Conservation (phyloP, 2,888 invertebrate species). For the Eupithecia subfuscata region DNA sequence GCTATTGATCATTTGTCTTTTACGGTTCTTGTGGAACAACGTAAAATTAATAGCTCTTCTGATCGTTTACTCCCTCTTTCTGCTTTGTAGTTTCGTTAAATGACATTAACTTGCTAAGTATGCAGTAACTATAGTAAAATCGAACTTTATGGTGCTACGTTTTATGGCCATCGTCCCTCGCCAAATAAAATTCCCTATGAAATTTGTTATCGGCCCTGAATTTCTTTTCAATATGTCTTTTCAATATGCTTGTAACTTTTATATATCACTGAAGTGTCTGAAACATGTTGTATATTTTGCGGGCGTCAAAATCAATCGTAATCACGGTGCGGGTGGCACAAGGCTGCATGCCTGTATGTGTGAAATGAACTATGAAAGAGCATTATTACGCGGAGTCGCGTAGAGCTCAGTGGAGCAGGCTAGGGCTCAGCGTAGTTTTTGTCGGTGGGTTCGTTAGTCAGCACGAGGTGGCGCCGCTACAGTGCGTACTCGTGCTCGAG, state of each 20-base stretch:
- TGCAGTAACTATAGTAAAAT: constrained; percentile 42
- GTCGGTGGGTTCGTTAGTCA: constrained; percentile 80
- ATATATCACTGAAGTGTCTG: constrained; percentile 23
- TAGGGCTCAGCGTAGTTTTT: constrained; percentile 66
- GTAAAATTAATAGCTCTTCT: constrained; percentile 65
- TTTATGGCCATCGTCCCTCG: constrained; percentile 32
- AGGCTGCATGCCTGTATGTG: constrained; percentile 56
- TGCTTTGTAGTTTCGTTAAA: constrained; percentile 51
- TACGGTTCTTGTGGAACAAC: constrained; percentile 64
- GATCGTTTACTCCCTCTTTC: constrained; percentile 51
- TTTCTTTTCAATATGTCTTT: constrained; percentile 28
- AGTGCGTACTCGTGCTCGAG: constrained; percentile 78
- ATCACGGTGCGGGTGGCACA: constrained; percentile 46
- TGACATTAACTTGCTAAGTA: constrained; percentile 45
- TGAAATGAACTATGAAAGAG: constrained; percentile 55
- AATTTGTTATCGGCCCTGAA: constrained; percentile 24
- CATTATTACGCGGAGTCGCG: constrained; percentile 47
- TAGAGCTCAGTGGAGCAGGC: constrained; percentile 51
- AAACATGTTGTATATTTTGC: constrained; percentile 13
- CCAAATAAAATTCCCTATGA: constrained; percentile 32
- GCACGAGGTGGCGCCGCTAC: constrained; percentile 77
- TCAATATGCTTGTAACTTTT: constrained; percentile 30
- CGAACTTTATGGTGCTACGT: constrained; percentile 34
- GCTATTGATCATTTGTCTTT: constrained; percentile 70
- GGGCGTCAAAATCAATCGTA: constrained; percentile 19